Conservation (phyloP, 2,797 vertebrate species). For the Pipistrellus pygmaeus region DNA sequence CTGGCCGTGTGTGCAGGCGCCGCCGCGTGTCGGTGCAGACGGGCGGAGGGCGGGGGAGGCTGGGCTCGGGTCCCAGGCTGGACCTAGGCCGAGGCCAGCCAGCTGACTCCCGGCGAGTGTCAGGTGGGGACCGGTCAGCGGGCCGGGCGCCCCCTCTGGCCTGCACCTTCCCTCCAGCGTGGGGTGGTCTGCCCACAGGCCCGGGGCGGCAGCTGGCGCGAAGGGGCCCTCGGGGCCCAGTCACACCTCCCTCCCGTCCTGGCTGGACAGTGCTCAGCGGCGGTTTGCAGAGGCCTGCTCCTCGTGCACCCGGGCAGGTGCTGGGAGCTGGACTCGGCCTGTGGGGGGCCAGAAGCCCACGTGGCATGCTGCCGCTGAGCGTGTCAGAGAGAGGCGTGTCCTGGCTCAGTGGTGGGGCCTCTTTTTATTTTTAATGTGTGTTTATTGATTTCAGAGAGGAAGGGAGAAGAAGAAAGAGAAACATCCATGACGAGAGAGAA, state of each 20-base stretch:
- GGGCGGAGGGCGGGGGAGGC: slow-evolving; percentile 82
- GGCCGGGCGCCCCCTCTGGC: slow-evolving; percentile 65
- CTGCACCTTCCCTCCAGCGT: slow-evolving; percentile 41
- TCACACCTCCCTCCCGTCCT: not conserved
- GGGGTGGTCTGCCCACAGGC: not conserved
- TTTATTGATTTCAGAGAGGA: too few relatives aligned
- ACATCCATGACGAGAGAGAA: too few relatives aligned
- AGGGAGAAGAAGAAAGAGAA: too few relatives aligned
- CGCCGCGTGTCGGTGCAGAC: slow-evolving; percentile 88
- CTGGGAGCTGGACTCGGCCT: not conserved
- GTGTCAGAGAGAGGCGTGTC: not conserved
- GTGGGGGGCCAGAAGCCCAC: not conserved
- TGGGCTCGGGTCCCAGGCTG: slow-evolving; percentile 86
- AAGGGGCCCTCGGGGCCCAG: slow-evolving; percentile 70
- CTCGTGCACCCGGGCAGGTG: not conserved
- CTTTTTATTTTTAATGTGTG: too few relatives aligned
- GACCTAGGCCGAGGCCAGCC: slow-evolving; percentile 85
- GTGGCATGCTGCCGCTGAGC: not conserved
- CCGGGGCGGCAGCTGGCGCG: slow-evolving; percentile 57
- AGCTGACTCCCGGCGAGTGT: slow-evolving; percentile 83
- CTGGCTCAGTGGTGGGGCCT: not conserved
- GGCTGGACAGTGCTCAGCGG: too few relatives aligned
- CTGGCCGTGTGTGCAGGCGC: slow-evolving; percentile 86
- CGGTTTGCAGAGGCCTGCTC: not conserved
- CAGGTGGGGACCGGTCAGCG: slow-evolving; percentile 78